Percentiles rank a stretch among this genome's conserved stretches.
These are phyloP conservation scores for Bombylius discolor DNA, from an alignment of 2,888 invertebrate genomes.

Conservation along the genomic window DNA sequence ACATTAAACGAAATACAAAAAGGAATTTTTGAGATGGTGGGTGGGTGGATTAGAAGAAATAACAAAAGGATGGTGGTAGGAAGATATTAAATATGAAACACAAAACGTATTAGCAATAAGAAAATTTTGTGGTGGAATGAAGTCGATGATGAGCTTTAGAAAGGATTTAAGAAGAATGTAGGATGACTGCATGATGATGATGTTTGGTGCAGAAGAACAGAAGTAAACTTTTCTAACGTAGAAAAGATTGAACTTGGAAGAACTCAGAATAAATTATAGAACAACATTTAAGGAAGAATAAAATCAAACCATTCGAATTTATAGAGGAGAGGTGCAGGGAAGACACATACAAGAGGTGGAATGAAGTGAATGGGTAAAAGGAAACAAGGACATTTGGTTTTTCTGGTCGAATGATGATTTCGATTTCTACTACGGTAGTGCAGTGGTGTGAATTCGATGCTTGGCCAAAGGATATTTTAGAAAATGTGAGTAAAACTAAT, in stretches of 20 bases:
- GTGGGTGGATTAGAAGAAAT: neutral
- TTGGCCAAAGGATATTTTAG: neutral
- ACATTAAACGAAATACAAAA: constrained; percentile 16
- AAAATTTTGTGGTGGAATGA: neutral
- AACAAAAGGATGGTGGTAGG: too few species aligned
- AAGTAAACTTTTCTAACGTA: neutral
- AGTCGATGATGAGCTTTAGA: neutral
- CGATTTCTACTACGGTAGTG: neutral
- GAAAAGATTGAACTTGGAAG: neutral
- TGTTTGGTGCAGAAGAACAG: neutral
- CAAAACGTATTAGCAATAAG: constrained; percentile 4
- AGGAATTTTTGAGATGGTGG: neutral
- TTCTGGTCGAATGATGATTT: constrained; percentile 5
- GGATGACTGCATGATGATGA: too few species aligned
- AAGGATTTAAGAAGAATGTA: neutral
- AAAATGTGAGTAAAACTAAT: constrained; percentile 11
- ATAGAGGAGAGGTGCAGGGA: neutral
- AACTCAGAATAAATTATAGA: neutral
- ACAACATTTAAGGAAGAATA: too few species aligned
- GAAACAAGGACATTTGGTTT: neutral
- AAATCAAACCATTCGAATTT: too few species aligned
- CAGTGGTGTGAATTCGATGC: too few species aligned
- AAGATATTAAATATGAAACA: too few species aligned
- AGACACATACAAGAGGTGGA: neutral
- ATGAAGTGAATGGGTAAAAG: neutral